Evolutionary conservation across 1,140 invertebrate species (phyloP).

Genomic region (Gonioctena quinquepunctata): DNA sequence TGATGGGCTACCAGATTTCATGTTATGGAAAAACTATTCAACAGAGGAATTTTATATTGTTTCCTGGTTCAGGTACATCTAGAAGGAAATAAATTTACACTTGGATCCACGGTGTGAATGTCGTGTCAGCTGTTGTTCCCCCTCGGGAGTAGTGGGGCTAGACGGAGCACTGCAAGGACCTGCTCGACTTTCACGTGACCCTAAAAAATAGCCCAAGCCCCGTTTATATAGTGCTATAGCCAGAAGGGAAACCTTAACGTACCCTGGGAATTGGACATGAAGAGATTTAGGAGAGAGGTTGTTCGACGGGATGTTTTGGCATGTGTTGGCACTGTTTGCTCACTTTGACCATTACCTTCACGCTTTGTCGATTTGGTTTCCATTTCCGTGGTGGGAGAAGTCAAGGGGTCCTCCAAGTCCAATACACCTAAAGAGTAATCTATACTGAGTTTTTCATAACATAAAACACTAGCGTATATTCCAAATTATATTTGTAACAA

Average conservation of each 20-base stretch:
- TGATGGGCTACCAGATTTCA: not conserved
- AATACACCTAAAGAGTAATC: conserved; percentile 38
- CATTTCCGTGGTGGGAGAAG: conserved; percentile 43
- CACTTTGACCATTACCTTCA: conserved; percentile 61
- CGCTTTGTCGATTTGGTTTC: conserved; percentile 55
- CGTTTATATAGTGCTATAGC: conserved; percentile 32
- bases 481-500: no score
- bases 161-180: conserved; percentile 61
- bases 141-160: conserved; percentile 63
- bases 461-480: no score
- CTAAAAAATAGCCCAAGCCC: conserved; percentile 55
- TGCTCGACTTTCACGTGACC: conserved; percentile 54
- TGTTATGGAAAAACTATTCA: not conserved
- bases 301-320: conserved; percentile 85
- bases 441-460: no score
- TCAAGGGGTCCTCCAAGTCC: conserved; percentile 60
- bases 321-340: conserved; percentile 55
- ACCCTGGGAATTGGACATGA: conserved; percentile 92
- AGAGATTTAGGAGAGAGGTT: conserved; percentile 91
- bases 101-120: conserved; percentile 79
- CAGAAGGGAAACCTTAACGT: conserved; percentile 55
- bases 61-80: conserved; percentile 14
- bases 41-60: conserved; percentile 10
- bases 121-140: conserved; percentile 56
- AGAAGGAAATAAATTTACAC: conserved; percentile 59